Evolutionary conservation across 1,140 invertebrate species (phyloP).

Genomic region (Bombus waltoni): DNA sequence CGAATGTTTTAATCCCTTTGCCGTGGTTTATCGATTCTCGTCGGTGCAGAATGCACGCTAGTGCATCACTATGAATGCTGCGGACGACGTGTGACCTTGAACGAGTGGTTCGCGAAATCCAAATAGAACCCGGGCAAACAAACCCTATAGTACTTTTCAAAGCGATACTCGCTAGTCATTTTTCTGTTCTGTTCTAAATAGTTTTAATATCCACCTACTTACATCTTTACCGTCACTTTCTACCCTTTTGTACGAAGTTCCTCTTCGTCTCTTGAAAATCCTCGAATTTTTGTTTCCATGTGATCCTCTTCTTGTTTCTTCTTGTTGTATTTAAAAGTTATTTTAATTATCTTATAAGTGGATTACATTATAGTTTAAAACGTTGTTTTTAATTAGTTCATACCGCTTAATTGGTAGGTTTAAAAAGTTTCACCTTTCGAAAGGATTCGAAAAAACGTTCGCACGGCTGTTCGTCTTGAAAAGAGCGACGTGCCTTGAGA

Average conservation of each 20-base stretch:
- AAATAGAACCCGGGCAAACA: slow-evolving; percentile 17
- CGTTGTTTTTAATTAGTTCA: neutral
- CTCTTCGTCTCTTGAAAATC: neutral
- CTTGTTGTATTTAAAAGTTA: neutral
- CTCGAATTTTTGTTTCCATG: neutral
- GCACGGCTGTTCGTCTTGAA: neutral
- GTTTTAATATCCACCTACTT: neutral
- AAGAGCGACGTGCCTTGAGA: neutral
- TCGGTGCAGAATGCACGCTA: slow-evolving; percentile 40
- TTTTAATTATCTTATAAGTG: neutral
- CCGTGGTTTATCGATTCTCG: slow-evolving; percentile 50
- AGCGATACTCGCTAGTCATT: neutral
- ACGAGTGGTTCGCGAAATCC: slow-evolving; percentile 39
- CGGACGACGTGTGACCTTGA: slow-evolving; percentile 53
- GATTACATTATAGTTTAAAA: neutral
- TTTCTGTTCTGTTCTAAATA: neutral
- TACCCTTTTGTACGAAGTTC: neutral
- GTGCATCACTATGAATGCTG: slow-evolving; percentile 58
- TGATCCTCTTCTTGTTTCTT: neutral
- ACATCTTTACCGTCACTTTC: neutral
- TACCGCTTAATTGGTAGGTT: neutral
- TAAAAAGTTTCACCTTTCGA: neutral
- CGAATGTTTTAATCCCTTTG: slow-evolving; percentile 20
- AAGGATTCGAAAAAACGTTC: neutral
- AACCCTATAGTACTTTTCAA: neutral